Conservation (phyloP, 2,888 invertebrate species). For the Cryptocheilus praepositus region DNA sequence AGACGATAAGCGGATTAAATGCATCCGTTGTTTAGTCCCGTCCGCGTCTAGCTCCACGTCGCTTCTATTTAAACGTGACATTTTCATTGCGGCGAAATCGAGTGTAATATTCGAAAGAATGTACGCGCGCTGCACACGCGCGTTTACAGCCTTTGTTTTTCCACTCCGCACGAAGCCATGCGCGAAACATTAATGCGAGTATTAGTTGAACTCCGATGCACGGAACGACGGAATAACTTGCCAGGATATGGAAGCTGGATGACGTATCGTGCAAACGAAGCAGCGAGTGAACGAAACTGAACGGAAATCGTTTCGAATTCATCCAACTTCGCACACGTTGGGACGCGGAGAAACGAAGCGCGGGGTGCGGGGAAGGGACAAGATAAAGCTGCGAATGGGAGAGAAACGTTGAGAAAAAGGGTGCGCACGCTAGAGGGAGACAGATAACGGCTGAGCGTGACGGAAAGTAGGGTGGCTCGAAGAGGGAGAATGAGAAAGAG, state of each 20-base stretch:
- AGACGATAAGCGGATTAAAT: no score
- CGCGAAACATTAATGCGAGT: conserved; percentile 1
- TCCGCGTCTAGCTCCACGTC: no score
- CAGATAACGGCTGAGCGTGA: conserved; percentile 1
- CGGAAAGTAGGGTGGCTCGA: neutral
- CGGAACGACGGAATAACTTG: neutral
- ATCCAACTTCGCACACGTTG: neutral
- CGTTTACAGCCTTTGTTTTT: no score
- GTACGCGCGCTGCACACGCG: no score
- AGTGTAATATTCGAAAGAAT: no score
- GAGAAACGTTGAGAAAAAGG: neutral
- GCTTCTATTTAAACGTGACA: no score
- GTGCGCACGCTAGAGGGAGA: no score
- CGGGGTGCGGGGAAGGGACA: conserved; percentile 5
- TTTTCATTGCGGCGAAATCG: no score
- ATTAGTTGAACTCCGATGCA: neutral
- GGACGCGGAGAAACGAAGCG: conserved; percentile 8
- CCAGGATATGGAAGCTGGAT: no score
- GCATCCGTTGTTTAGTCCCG: no score
- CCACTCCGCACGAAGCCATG: no score
- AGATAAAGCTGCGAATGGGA: conserved; percentile 5
- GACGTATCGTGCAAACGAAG: neutral
- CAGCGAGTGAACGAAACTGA: neutral
- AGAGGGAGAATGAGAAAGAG: conserved; percentile 1
- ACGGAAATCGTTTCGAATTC: conserved; percentile 9